These are phyloP conservation scores for Anthopleura xanthogrammica DNA, from an alignment of 92 coral and sea anemone species.

Conservation along the genomic window DNA sequence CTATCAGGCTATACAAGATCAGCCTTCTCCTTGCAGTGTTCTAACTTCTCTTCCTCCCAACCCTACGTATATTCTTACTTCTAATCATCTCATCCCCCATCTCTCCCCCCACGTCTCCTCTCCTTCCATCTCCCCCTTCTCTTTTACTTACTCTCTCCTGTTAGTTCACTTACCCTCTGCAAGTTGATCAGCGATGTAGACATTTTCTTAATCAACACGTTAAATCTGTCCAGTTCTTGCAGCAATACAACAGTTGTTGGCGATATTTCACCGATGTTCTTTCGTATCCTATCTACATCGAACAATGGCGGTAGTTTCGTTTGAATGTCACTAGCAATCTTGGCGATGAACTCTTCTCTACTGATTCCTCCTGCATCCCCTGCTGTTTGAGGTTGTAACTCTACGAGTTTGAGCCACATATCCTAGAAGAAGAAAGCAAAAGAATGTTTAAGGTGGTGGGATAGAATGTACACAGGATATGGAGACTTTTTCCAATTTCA, in stretches of 20 bases:
- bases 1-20: too few relatives aligned
- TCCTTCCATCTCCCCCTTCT: not conserved
- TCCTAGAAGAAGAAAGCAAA: constrained; percentile 32
- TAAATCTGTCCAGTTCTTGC: constrained; percentile 96
- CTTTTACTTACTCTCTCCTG: too few relatives aligned
- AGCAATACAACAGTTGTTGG: constrained; percentile 94
- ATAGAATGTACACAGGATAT: too few relatives aligned
- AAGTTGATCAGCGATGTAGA: constrained; percentile 90
- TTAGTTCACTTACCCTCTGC: constrained; percentile 79
- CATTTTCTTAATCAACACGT: constrained; percentile 88
- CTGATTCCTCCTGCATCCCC: constrained; percentile 98
- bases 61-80: too few relatives aligned
- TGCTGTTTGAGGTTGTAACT: constrained; percentile 97
- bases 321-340: constrained; percentile 97
- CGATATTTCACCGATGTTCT: constrained; percentile 80
- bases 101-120: too few relatives aligned
- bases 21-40: too few relatives aligned
- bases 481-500: too few relatives aligned
- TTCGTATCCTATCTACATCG: constrained; percentile 84
- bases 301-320: constrained; percentile 91
- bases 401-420: constrained; percentile 98
- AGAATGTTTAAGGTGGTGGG: not conserved
- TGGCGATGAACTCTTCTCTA: constrained; percentile 93
- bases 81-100: too few relatives aligned
- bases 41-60: too few relatives aligned